Conservation (phyloP, 2,797 vertebrate species). For the Dermochelys coriacea region DNA sequence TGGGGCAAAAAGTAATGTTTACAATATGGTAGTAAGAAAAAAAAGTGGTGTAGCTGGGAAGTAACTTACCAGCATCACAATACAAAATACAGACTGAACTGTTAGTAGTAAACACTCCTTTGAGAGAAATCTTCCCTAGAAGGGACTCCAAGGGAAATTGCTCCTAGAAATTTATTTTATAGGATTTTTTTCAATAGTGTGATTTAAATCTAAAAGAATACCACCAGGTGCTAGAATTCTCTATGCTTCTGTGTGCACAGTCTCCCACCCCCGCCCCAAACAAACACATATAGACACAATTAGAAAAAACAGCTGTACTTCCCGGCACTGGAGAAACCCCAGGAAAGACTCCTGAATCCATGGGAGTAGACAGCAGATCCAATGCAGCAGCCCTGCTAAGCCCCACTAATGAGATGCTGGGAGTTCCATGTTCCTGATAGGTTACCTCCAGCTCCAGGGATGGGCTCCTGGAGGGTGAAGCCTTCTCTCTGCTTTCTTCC, state of each 20-base stretch:
- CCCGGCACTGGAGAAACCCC: no score
- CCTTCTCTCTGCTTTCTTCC: not conserved
- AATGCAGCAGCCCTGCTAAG: not conserved
- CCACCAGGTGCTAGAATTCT: no score
- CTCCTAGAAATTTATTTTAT: not conserved
- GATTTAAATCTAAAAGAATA: not conserved
- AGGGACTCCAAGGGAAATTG: not conserved
- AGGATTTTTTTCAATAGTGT: not conserved
- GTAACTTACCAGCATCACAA: not conserved
- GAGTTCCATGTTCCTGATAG: not conserved
- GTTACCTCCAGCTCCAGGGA: not conserved
- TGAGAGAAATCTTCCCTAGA: not conserved
- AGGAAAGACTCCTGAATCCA: not conserved
- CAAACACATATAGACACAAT: not conserved
- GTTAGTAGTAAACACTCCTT: not conserved
- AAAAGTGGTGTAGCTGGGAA: not conserved
- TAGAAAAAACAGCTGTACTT: not conserved
- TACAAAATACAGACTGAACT: not conserved
- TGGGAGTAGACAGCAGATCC: not conserved
- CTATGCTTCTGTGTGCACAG: not conserved
- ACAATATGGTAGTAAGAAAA: not conserved
- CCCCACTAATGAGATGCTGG: not conserved
- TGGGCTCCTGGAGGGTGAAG: not conserved
- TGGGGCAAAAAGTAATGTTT: not conserved
- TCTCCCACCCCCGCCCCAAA: not conserved